A percentile compares a stretch with the other conserved stretches of the same genome.
phyloP scores from a whole-genome alignment of 2,888 invertebrate genomes.

The Coenonympha glycerion region DNA sequence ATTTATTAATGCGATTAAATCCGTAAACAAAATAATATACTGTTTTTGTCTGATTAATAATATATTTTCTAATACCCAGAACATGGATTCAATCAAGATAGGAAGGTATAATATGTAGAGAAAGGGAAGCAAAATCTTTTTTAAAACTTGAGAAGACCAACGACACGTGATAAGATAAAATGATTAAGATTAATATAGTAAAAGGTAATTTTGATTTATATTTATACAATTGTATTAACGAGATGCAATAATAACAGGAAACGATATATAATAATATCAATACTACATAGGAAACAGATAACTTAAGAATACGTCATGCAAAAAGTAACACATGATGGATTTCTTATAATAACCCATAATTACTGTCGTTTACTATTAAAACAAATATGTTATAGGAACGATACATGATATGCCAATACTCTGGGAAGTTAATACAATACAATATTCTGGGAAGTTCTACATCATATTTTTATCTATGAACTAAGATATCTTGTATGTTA shows the following conservation, averaged over 20 bases:
- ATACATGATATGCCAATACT: background rate
- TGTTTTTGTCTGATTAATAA: no score
- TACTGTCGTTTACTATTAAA: background rate
- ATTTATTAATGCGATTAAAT: background rate
- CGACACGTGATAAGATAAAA: no score
- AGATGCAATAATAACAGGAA: conserved; percentile 5
- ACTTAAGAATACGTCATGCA: background rate
- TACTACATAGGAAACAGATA: background rate
- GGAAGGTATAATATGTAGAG: no score
- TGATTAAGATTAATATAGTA: background rate
- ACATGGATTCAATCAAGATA: no score
- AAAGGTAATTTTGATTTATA: background rate
- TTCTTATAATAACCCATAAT: conserved; percentile 1
- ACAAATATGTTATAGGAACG: background rate
- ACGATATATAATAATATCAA: background rate
- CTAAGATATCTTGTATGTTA: background rate
- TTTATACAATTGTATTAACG: background rate
- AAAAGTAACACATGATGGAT: background rate
- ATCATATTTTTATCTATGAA: background rate
- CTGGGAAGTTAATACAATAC: background rate
- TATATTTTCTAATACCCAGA: no score
- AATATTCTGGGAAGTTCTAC: background rate
- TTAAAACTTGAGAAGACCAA: no score
- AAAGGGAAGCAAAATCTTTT: no score
- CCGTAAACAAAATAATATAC: no score